Base-by-base conservation (phyloP, 2,888 invertebrate genomes). In the Pandemis heparana region DNA sequence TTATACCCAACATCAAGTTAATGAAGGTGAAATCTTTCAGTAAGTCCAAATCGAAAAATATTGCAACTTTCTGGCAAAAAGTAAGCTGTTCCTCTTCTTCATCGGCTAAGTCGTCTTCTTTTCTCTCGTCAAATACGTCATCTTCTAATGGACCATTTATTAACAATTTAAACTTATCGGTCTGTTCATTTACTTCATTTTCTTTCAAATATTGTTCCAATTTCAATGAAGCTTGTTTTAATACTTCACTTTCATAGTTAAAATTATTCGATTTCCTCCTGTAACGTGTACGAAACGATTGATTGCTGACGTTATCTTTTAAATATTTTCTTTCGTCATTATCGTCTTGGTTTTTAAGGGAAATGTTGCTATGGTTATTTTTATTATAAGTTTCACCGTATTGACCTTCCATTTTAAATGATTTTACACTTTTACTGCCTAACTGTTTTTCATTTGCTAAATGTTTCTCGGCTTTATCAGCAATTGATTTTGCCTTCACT, bases 1-100 rank as follows among this genome's bases (percentile, higher is more conserved):
- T 97, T 64, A 97, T 92, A 0, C 97, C 97, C 70, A 97, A 83
- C 94, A 97, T 96, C 14, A 97, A 90, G 80, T 96, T 97, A 3
- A 97, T 95, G 79, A 96, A 97, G 5, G 96, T 95, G 14, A 95
- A 95, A 86, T 97, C 97, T 78, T 95, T 95, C 70, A 97, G 85
- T 66, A 97, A 91, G 84, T 96, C 96, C 75, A 97, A 92, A 84
- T 97, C 97, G 81, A 97, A 97, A 83, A 97, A 97, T 51, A 95
- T 88, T 0, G 95, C 88, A 7, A 97, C 82, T 83, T 96, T 96
- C 81, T 95, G 88, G 63, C 95, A 94, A 78, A 91, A 94, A 0
- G 90, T 94, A 79, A 90, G 81, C 75, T 85, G 80, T 77, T 88
- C 83, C 71, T 89, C 87, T 75, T 81, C 76, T 51, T 80, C 77